Evolutionary conservation across 2,797 vertebrate species (phyloP).

Genomic region (Capromys pilorides): DNA sequence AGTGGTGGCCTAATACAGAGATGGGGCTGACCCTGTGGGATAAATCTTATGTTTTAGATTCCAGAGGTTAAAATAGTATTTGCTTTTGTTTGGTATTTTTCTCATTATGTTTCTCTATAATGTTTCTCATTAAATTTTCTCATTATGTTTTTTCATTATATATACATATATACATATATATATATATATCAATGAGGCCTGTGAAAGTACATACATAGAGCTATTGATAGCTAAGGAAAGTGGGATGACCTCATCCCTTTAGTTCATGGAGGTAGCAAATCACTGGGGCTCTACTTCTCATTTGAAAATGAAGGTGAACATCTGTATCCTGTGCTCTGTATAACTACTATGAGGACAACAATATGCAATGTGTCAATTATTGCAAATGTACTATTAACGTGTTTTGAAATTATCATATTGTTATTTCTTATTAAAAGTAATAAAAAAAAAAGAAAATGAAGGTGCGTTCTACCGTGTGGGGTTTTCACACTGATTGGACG

Average conservation of each 20-base stretch:
- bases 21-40: no score
- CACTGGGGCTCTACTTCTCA: neutral
- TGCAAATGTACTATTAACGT: no score
- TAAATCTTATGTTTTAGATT: neutral
- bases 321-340: no score
- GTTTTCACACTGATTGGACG: neutral
- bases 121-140: no score
- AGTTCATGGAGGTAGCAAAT: neutral
- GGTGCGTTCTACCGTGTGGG: neutral
- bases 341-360: no score
- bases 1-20: neutral
- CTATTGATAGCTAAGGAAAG: neutral
- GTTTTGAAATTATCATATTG: no score
- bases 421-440: no score
- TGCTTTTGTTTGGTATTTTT: neutral
- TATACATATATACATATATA: no score
- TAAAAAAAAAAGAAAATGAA: no score
- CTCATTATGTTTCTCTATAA: neutral
- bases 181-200: neutral
- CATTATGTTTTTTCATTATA: neutral
- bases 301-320: neutral
- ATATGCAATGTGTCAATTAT: no score
- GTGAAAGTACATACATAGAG: neutral
- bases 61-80: conserved; percentile 1
- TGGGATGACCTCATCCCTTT: neutral